A percentile compares a stretch with the other conserved stretches of the same genome.
Conservation (phyloP, 1,140 invertebrate genomes). For the Aporrectodea caliginosa region DNA sequence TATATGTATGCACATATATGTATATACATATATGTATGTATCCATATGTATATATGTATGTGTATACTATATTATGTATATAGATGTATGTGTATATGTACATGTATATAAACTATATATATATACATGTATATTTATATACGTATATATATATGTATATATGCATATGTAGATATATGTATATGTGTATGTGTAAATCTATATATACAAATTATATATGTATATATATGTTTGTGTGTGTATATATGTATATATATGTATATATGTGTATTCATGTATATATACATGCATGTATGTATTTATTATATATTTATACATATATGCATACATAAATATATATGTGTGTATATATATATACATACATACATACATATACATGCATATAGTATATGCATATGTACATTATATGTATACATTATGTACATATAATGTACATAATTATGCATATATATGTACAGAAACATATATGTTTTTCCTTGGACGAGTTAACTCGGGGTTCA, state of each 20-base stretch:
- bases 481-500: too few species aligned
- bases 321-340: neutral
- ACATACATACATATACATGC: neutral
- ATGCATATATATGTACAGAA: neutral
- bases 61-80: neutral
- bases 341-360: neutral
- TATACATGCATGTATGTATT: conserved; percentile 2
- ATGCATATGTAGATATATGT: neutral
- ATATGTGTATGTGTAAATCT: neutral
- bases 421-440: neutral
- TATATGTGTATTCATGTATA: conserved; percentile 6
- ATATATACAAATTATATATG: neutral
- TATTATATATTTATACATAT: neutral
- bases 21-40: conserved; percentile 15
- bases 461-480: neutral
- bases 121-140: neutral
- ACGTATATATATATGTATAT: neutral
- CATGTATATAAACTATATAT: neutral
- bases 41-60: neutral
- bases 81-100: neutral
- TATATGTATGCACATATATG: conserved; percentile 11
- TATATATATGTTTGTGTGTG: neutral
- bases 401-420: neutral
- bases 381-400: neutral
- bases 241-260: conserved; percentile 14